These are phyloP conservation scores for Rhagonycha lutea DNA, from an alignment of 2,888 invertebrate species.

Conservation along the genomic window DNA sequence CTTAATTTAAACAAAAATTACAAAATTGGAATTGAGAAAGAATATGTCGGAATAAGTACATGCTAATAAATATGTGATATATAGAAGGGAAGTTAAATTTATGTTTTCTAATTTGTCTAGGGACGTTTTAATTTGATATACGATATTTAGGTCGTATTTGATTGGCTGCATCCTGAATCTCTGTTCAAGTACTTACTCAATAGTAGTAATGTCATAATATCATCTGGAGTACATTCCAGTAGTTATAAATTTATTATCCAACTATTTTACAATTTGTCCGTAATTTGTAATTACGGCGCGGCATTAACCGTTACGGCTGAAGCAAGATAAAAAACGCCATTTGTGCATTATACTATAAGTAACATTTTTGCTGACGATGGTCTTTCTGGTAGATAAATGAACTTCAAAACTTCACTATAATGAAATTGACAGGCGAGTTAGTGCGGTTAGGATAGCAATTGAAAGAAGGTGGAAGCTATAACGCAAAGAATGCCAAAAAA, in stretches of 20 bases:
- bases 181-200: not conserved
- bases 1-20: too few species aligned
- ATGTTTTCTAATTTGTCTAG: not conserved
- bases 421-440: not conserved
- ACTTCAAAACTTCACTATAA: not conserved
- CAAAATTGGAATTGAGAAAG: not conserved
- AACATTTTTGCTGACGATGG: not conserved
- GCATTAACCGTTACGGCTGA: too few species aligned
- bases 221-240: not conserved
- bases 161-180: not conserved
- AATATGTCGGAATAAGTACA: too few species aligned
- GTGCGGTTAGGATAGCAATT: not conserved
- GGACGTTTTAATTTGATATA: not conserved
- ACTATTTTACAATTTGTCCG: too few species aligned
- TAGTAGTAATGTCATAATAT: not conserved
- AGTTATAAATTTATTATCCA: too few species aligned
- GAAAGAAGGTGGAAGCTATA: not conserved
- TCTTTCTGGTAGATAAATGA: not conserved
- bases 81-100: not conserved
- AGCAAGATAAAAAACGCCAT: not conserved
- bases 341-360: not conserved
- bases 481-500: not conserved
- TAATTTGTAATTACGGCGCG: too few species aligned
- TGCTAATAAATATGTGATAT: not conserved
- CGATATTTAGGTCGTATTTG: not conserved